Conservation (phyloP, 2,113 vertebrate genomes). For the Myotis davidii region DNA sequence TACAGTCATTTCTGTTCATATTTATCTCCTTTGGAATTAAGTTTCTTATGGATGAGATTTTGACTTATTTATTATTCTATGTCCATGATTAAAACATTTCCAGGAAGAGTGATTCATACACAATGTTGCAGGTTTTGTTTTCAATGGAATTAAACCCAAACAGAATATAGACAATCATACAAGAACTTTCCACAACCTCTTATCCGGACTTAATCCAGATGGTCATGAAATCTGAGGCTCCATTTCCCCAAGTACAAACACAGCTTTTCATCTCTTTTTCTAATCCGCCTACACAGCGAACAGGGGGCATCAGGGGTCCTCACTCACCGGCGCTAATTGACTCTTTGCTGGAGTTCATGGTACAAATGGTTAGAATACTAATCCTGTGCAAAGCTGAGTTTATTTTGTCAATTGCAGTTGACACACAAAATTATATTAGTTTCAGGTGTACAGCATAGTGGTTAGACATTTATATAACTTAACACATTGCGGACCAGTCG, state of each 20-base stretch:
- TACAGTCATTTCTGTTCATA: neutral
- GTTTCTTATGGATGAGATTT: neutral
- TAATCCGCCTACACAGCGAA: neutral
- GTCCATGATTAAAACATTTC: neutral
- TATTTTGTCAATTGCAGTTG: neutral
- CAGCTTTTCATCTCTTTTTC: neutral
- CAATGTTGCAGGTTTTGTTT: neutral
- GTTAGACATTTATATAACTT: neutral
- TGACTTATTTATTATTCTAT: neutral
- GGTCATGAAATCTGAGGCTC: neutral
- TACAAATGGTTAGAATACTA: neutral
- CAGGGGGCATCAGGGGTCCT: neutral
- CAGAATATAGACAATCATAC: neutral
- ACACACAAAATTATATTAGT: neutral
- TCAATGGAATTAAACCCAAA: neutral
- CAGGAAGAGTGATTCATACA: neutral
- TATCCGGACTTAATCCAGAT: neutral
- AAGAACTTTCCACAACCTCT: neutral
- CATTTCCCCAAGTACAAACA: neutral
- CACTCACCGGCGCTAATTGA: neutral
- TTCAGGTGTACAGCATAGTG: neutral
- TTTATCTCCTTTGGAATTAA: neutral
- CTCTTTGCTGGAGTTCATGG: neutral
- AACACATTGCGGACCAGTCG: too few species aligned
- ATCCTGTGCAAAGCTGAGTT: neutral